phyloP scores from a whole-genome alignment of 2,797 vertebrate species.

The Moxostoma hubbsi region DNA sequence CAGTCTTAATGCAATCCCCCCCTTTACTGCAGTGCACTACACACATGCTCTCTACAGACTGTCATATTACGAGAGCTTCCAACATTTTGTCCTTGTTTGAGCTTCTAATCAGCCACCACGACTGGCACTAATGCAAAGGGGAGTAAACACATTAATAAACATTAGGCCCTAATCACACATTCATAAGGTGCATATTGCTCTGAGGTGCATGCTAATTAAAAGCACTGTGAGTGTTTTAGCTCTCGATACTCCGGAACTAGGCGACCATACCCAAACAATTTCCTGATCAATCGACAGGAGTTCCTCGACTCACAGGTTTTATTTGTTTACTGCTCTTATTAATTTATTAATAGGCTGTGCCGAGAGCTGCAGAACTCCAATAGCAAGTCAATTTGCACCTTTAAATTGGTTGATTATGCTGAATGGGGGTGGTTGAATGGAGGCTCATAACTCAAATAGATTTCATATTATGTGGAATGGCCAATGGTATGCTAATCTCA shows the following conservation, averaged over 20 bases:
- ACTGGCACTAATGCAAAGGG: slow-evolving; percentile 55
- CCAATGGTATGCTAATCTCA: slow-evolving; percentile 64
- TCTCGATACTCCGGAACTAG: slow-evolving; percentile 51
- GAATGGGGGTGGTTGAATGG: slow-evolving; percentile 63
- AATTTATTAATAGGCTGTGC: slow-evolving; percentile 64
- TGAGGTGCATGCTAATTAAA: slow-evolving; percentile 72
- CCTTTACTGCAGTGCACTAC: not conserved
- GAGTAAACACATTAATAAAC: slow-evolving; percentile 78
- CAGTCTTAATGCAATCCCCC: too few relatives aligned
- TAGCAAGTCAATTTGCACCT: slow-evolving; percentile 63
- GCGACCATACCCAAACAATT: slow-evolving; percentile 65
- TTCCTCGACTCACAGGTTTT: slow-evolving; percentile 11
- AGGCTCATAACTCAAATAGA: slow-evolving; percentile 66
- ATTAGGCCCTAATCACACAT: slow-evolving; percentile 69
- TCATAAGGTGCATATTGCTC: slow-evolving; percentile 69
- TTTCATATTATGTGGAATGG: slow-evolving; percentile 62
- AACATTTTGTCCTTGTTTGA: slow-evolving; percentile 49
- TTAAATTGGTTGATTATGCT: slow-evolving; percentile 69
- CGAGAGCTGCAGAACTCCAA: slow-evolving; percentile 59
- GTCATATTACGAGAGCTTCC: slow-evolving; percentile 31
- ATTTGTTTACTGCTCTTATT: slow-evolving; percentile 59
- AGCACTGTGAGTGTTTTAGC: slow-evolving; percentile 65
- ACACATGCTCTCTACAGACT: slow-evolving; percentile 20
- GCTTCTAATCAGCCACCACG: slow-evolving; percentile 67
- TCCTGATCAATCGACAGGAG: slow-evolving; percentile 42